Conservation (phyloP, 2,888 invertebrate species). For the Panzeria rudis region DNA sequence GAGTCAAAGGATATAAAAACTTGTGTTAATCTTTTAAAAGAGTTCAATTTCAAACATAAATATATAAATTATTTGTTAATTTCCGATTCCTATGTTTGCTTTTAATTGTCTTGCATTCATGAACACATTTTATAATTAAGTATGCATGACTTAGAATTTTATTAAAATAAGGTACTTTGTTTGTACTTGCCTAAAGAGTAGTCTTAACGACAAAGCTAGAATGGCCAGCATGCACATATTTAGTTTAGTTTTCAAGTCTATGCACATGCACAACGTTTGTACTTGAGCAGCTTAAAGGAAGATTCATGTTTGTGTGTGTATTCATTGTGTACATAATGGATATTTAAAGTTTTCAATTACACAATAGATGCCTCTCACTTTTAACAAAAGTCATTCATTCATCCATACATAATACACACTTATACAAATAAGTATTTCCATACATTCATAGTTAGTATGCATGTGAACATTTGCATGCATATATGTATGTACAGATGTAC, state of each 20-base stretch:
- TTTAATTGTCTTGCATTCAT: background rate
- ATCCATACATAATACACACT: constrained; percentile 6
- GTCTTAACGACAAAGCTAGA: constrained; percentile 7
- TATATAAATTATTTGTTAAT: background rate
- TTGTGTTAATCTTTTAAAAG: background rate
- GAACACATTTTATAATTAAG: constrained; percentile 11
- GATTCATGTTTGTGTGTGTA: constrained; percentile 28
- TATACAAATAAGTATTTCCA: background rate
- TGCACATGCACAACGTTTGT: constrained; percentile 1
- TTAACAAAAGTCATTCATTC: constrained; percentile 39
- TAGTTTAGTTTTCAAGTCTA: constrained; percentile 17
- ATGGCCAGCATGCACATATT: constrained; percentile 1
- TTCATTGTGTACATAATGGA: constrained; percentile 54
- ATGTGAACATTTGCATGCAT: background rate
- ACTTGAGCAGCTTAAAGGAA: background rate
- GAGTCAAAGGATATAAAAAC: background rate
- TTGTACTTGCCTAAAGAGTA: constrained; percentile 2
- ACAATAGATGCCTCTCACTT: constrained; percentile 51
- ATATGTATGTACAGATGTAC: background rate
- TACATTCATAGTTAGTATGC: background rate
- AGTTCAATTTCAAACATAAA: background rate
- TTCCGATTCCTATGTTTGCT: background rate
- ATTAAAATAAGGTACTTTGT: background rate
- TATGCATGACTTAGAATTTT: constrained; percentile 18
- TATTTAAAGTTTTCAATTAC: constrained; percentile 66